Evolutionary conservation across 2,888 invertebrate genomes (phyloP), one percentile per base, ranked within the genome.

Genomic region (Ornithoptera priamus): DNA sequence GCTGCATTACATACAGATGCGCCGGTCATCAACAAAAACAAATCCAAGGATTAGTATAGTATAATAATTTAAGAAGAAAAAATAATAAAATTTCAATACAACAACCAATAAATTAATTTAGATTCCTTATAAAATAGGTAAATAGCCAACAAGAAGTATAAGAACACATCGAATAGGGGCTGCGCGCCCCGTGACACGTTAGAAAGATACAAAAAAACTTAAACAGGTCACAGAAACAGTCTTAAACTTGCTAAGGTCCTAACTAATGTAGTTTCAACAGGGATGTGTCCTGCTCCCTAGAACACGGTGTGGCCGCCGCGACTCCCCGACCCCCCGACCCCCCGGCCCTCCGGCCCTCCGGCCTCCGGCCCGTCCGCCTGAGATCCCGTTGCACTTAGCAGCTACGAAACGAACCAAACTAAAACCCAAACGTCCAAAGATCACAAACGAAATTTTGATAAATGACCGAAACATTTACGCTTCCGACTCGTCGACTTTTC

Each of bases 151-250:
- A 92, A 92, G 92, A 91, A 91, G 89, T 91, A 90, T 87, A 87
- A 90, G 92, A 92, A 92, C 92, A 92, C 92, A 92, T 91, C 83
- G 88, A 78, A 87, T 87, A 89, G 87, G 87, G 89, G 86, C 72
- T 62, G 57, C 71, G 72, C 76, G 77, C 74, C 81, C 77, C 87
- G 85, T 87, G 89, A 89, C 89, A 85, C 82, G 84, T 86, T 87
- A 88, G 88, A 89, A 86, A 89, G 88, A 89, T 89, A 53, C 17
- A 90, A 90, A 89, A 75, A 90, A 90, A 90, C 88, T 85, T 87
- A 90, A 92, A 93, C 93, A 93, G 93, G 93, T 93, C 93, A 93
- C 93, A 90, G 91, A 91, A 88, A 93, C 93, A 93, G 93, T 93
- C 93, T 93, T 93, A 93, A 86, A 79, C 90, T 90, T 91, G 90